Percentiles rank a stretch among this genome's conserved stretches.
Evolutionary conservation across 2,888 invertebrate genomes (phyloP).

Genomic region (Cantharis nigra): DNA sequence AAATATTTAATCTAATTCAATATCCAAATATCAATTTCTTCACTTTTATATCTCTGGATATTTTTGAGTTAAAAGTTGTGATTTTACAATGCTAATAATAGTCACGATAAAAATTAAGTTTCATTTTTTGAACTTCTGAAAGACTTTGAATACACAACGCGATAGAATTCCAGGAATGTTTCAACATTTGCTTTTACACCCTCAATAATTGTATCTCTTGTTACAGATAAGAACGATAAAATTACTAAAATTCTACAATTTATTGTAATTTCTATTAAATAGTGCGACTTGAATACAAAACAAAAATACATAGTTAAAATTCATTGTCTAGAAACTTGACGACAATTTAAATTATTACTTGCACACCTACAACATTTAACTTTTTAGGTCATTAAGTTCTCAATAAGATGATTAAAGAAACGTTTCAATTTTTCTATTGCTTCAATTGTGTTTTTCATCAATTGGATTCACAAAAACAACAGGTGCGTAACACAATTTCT

Average conservation of each 20-base stretch:
- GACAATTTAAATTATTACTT: slow-evolving; percentile 3
- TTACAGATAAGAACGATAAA: not conserved
- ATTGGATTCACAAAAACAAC: not conserved
- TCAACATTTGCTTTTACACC: not conserved
- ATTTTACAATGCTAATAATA: too few species aligned
- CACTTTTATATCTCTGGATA: too few species aligned
- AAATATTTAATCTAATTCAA: too few species aligned
- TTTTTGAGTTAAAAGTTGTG: too few species aligned
- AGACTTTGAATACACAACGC: not conserved
- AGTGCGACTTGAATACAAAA: not conserved
- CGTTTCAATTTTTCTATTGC: not conserved
- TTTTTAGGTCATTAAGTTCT: slow-evolving; percentile 7
- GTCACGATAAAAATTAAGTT: too few species aligned
- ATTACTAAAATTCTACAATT: not conserved
- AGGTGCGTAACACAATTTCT: not conserved
- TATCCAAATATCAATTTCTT: too few species aligned
- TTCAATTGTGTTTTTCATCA: not conserved
- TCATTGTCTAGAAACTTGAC: not conserved
- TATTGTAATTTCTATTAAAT: not conserved
- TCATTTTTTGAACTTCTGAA: not conserved
- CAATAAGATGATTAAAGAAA: slow-evolving; percentile 1
- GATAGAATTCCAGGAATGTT: not conserved
- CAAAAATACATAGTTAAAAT: not conserved
- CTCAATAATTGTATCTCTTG: not conserved
- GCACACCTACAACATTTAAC: slow-evolving; percentile 5